Conservation (phyloP, 1,140 invertebrate species). For the Uloborus diversus region DNA sequence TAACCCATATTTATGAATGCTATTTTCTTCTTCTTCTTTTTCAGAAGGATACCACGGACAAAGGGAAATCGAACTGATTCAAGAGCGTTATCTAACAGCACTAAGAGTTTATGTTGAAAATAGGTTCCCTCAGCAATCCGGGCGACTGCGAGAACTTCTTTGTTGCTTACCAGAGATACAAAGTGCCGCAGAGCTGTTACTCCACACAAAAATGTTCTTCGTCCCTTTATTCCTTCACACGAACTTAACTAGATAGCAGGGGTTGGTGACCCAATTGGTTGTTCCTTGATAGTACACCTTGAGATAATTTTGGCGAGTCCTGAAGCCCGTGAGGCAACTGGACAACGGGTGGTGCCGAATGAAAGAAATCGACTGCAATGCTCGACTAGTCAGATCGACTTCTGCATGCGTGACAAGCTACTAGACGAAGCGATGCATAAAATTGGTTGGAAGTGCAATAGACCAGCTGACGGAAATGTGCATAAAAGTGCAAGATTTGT, state of each 20-base stretch:
- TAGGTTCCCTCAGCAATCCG: conserved; percentile 86
- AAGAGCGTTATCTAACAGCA: conserved; percentile 90
- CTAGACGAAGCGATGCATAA: background rate
- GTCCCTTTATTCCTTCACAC: conserved; percentile 97
- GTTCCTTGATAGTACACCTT: background rate
- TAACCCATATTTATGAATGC: too few species aligned
- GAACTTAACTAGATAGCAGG: conserved; percentile 61
- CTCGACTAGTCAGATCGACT: conserved; percentile 48
- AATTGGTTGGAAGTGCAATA: conserved; percentile 36
- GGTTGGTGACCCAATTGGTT: background rate
- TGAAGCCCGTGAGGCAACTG: background rate
- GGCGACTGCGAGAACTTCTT: conserved; percentile 86
- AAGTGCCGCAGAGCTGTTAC: conserved; percentile 87
- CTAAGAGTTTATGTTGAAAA: conserved; percentile 87
- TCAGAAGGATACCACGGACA: conserved; percentile 60
- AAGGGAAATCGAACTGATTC: conserved; percentile 84
- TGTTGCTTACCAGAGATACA: conserved; percentile 90
- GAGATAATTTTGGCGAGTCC: background rate
- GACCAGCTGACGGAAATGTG: conserved; percentile 29
- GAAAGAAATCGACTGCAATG: conserved; percentile 20
- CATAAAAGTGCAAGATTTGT: conserved; percentile 44
- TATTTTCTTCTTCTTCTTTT: conserved; percentile 8
- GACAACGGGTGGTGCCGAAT: background rate
- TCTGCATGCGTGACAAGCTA: too few species aligned
- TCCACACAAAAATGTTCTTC: conserved; percentile 98